Conservation (phyloP, 1,140 invertebrate species). For the Hetaerina americana region DNA sequence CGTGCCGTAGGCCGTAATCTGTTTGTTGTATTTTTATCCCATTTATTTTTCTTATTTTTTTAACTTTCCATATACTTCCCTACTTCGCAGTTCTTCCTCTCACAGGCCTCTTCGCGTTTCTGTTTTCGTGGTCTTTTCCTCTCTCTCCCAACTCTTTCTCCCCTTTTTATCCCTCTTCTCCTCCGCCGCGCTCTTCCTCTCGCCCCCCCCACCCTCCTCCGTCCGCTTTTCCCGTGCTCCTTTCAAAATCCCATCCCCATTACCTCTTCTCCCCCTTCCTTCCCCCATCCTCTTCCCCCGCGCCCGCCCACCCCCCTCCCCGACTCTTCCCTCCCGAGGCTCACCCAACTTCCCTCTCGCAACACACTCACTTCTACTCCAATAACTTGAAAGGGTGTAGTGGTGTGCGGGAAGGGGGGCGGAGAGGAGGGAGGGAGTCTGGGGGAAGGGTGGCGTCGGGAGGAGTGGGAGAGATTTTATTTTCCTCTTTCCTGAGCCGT, state of each 20-base stretch:
- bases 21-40: no score
- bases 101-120: no score
- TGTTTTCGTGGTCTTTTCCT: no score
- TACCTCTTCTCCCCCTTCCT: background rate
- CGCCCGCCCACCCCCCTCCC: background rate
- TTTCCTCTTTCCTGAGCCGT: background rate
- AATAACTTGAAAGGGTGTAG: slow-evolving; percentile 4
- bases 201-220: background rate
- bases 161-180: background rate
- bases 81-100: no score
- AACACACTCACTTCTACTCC: slow-evolving; percentile 2
- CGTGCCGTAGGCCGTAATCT: no score
- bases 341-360: background rate
- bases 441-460: background rate
- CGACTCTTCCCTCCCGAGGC: background rate
- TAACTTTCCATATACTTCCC: no score
- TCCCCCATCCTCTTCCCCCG: background rate
- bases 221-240: background rate
- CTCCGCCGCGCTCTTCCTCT: background rate
- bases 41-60: no score
- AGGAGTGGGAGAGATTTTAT: background rate
- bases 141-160: background rate
- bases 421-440: background rate
- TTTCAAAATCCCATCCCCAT: background rate
- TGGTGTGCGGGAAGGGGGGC: background rate